Evolutionary conservation across 2,888 invertebrate species (phyloP).

Genomic region (Diarsia dahlii): DNA sequence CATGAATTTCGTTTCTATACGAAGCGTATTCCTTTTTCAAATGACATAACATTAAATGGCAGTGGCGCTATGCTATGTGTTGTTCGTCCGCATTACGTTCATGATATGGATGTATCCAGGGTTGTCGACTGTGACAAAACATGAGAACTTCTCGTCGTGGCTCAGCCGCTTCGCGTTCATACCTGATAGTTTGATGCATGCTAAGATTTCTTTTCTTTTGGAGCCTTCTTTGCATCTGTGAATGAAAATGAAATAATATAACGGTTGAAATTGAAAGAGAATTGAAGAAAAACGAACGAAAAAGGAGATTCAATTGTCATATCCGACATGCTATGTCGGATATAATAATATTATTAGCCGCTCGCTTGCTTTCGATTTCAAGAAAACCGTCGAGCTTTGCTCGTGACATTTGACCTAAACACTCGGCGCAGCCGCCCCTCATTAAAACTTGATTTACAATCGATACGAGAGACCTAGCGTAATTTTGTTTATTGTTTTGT

Average conservation of each 20-base stretch:
- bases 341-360: no score
- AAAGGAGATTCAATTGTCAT: neutral
- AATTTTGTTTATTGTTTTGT: no score
- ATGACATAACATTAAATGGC: constrained; percentile 48
- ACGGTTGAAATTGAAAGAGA: neutral
- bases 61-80: constrained; percentile 72
- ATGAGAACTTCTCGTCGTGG: constrained; percentile 88
- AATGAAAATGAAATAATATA: constrained; percentile 5
- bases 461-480: no score
- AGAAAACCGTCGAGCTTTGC: no score
- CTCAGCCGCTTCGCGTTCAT: constrained; percentile 83
- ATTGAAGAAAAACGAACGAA: neutral
- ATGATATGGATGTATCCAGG: constrained; percentile 91
- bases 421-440: no score
- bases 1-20: constrained; percentile 1
- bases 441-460: no score
- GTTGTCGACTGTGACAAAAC: constrained; percentile 91
- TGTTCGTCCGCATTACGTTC: constrained; percentile 82
- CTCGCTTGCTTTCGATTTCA: no score
- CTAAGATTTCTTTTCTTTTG: constrained; percentile 84
- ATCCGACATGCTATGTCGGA: no score
- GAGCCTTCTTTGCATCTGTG: constrained; percentile 85
- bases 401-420: no score
- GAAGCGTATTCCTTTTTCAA: constrained; percentile 12
- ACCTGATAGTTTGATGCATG: constrained; percentile 87